These are phyloP conservation scores for Psilopogon haemacephalus DNA, from an alignment of 2,113 vertebrate species.

Conservation along the genomic window DNA sequence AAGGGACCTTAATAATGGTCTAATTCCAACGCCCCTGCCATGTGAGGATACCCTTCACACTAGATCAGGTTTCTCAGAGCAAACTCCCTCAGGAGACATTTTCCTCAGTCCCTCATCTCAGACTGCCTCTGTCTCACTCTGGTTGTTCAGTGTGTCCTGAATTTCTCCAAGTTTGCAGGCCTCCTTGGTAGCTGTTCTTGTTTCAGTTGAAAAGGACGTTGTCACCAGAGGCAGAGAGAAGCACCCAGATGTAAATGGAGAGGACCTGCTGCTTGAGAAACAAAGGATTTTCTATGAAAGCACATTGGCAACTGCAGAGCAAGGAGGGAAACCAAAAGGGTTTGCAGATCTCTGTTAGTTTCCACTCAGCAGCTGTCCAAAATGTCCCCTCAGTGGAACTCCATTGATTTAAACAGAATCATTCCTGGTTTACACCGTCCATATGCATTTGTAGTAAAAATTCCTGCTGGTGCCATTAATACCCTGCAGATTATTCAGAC, in stretches of 20 bases:
- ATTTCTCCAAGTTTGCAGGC: background rate
- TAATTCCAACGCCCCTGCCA: no score
- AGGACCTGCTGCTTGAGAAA: background rate
- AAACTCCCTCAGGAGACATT: background rate
- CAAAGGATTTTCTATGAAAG: background rate
- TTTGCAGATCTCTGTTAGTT: background rate
- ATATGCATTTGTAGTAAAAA: slow-evolving; percentile 59
- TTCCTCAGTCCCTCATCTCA: background rate
- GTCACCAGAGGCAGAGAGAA: background rate
- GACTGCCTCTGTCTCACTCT: background rate
- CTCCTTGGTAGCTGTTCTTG: background rate
- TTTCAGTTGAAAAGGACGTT: background rate
- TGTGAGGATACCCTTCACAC: no score
- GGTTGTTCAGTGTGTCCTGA: background rate
- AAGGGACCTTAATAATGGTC: no score
- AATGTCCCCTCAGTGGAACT: slow-evolving; percentile 2
- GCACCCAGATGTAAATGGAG: background rate
- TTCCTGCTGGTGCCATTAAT: slow-evolving; percentile 34
- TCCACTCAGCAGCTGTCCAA: slow-evolving; percentile 34
- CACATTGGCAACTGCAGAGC: background rate
- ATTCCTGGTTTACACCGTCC: slow-evolving; percentile 42
- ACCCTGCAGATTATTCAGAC: slow-evolving; percentile 36
- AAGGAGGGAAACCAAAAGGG: background rate
- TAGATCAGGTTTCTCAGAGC: no score
- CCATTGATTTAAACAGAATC: slow-evolving; percentile 27